Conservation (phyloP, 2,797 vertebrate genomes). For the Psittacula derbiana region DNA sequence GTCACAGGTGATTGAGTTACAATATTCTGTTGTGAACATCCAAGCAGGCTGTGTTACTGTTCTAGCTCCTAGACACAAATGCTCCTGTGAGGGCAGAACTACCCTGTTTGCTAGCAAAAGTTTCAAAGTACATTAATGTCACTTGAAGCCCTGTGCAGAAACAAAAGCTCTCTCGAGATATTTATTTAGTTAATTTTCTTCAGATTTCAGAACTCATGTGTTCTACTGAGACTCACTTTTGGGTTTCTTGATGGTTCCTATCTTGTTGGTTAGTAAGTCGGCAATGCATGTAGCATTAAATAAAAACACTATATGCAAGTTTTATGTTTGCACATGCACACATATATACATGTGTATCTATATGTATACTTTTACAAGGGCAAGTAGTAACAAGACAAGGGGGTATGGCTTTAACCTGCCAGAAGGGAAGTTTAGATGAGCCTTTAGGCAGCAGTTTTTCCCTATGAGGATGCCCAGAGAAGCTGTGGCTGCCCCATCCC, state of each 20-base stretch:
- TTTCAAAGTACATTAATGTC: slow-evolving; percentile 62
- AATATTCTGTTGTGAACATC: not conserved
- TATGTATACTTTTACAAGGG: not conserved
- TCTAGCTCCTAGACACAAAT: not conserved
- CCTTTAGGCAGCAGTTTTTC: not conserved
- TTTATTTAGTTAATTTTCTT: slow-evolving; percentile 39
- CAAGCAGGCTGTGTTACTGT: not conserved
- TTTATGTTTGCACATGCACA: not conserved
- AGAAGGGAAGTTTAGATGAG: not conserved
- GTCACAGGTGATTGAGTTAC: not conserved
- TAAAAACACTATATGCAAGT: not conserved
- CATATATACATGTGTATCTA: not conserved
- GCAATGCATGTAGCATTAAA: not conserved
- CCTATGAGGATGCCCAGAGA: not conserved
- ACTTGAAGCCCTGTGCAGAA: slow-evolving; percentile 53
- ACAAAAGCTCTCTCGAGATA: not conserved
- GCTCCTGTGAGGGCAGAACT: not conserved
- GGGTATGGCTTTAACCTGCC: not conserved
- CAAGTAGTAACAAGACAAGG: not conserved
- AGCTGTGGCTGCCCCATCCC: not conserved
- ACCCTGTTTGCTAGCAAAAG: slow-evolving; percentile 48
- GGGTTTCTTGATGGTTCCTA: not conserved
- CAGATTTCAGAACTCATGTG: not conserved
- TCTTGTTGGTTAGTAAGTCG: not conserved
- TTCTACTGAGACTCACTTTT: not conserved